Base-by-base conservation (phyloP, 2,888 invertebrate species). In the Pyralis farinalis region DNA sequence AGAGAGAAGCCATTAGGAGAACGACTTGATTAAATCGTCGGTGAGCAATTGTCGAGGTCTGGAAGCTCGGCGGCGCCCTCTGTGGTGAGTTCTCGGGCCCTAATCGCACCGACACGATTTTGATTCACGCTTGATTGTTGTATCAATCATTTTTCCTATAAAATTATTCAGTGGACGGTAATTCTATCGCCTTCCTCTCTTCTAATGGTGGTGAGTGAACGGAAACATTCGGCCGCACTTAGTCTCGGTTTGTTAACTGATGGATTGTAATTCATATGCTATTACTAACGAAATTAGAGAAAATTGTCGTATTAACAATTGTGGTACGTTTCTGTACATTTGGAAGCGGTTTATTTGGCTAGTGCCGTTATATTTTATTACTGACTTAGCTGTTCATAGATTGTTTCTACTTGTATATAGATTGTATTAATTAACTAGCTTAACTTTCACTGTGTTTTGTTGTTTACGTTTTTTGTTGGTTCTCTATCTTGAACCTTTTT, bases 71-170 rank as follows among this genome's bases (percentile, higher is more conserved):
- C 63, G 71, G 73, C 74, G 71, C 69, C 71, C 62, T 70, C 63
- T 59, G 70, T 58, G 59, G 68, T 66, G 58, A 51, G 16, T 63
- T 54, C 49, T 71, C 63, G 71, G 60, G 66, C 71, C 72, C 67
- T 86, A 85, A 87, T 86, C 78, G 83, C 66, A 64, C 73, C 72
- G 69, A 75, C 87, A 86, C 87, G 86, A 85, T 78, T 85, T 72
- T 82, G 79, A 85, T 85, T 86, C 22, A 86, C 75, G 74, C 72
- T 73, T 78, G 86, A 84, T 86, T 79, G 84, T 85, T 82, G 83
- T 85, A 87, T 87, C 86, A 87, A 87, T 87, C 87, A 87, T 87
- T 83, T 85, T 81, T 77, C 73, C 77, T 82, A 86, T 84, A 83
- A 86, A 86, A 86, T 87, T 82, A 87, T 87, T 85, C 84, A 80